Evolutionary conservation across 2,113 vertebrate genomes (phyloP).

Genomic region (Melanocharis versteri): DNA sequence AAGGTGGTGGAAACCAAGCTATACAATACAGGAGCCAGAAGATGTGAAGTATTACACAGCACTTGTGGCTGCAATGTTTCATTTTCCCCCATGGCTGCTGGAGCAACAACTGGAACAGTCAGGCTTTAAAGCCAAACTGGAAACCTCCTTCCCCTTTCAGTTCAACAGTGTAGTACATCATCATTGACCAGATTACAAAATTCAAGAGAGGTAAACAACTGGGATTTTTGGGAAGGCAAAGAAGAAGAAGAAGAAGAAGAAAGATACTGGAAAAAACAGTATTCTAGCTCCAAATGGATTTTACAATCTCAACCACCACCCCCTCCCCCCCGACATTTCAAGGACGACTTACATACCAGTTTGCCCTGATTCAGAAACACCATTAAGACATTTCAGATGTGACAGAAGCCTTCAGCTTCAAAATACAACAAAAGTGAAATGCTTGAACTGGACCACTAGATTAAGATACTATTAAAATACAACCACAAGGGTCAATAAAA

Average conservation of each 20-base stretch:
- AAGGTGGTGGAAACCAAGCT: not conserved
- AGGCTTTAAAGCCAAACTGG: not conserved
- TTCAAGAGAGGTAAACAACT: not conserved
- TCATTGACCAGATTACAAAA: not conserved
- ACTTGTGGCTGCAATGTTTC: not conserved
- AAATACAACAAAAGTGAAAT: constrained; percentile 5
- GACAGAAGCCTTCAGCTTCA: constrained; percentile 1
- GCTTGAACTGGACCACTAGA: constrained; percentile 3
- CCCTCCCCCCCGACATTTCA: not conserved
- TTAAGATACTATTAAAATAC: constrained; percentile 30
- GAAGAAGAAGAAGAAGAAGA: not conserved
- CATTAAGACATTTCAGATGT: not conserved
- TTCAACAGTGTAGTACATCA: not conserved
- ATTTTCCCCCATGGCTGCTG: not conserved
- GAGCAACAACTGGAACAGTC: not conserved
- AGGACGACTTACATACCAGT: not conserved
- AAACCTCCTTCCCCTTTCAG: not conserved
- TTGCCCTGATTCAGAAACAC: not conserved
- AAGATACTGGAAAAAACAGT: not conserved
- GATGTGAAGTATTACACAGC: not conserved
- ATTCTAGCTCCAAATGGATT: not conserved
- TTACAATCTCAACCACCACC: not conserved
- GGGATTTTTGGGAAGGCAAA: not conserved
- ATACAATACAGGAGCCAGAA: not conserved
- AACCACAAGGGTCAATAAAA: not conserved